Conservation (phyloP, 2,888 invertebrate genomes). For the Agonopterix subpropinquella region DNA sequence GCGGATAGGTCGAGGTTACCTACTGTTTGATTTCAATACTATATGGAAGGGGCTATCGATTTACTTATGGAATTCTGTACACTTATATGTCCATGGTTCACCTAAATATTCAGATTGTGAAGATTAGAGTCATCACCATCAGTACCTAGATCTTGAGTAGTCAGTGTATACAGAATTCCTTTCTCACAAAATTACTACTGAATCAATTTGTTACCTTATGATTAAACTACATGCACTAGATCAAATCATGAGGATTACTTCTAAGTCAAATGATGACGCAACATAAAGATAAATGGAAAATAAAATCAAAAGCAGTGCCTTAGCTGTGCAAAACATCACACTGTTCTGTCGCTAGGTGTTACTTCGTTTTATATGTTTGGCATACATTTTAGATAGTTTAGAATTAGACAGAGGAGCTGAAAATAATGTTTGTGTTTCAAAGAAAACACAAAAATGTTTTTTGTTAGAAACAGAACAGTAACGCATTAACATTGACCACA, state of each 20-base stretch:
- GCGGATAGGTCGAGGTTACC: conserved; percentile 33
- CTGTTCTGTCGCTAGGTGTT: conserved; percentile 41
- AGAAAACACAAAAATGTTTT: background rate
- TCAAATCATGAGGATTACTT: conserved; percentile 20
- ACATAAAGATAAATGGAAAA: conserved; percentile 42
- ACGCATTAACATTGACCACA: conserved; percentile 57
- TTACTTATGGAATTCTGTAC: conserved; percentile 1
- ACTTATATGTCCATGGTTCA: too few relatives aligned
- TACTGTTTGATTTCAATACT: background rate
- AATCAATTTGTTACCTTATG: background rate
- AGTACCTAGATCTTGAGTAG: too few relatives aligned
- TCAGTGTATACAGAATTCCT: background rate
- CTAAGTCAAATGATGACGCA: conserved; percentile 51
- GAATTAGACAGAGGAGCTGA: too few relatives aligned
- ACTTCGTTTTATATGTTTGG: background rate
- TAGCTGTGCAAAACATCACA: conserved; percentile 51
- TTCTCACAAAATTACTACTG: background rate
- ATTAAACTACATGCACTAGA: conserved; percentile 2
- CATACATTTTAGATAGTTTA: too few relatives aligned
- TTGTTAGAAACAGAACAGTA: conserved; percentile 51
- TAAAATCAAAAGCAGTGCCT: conserved; percentile 53
- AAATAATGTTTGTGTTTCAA: too few relatives aligned
- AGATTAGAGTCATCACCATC: too few relatives aligned
- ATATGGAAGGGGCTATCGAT: conserved; percentile 3
- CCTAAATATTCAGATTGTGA: too few relatives aligned